These are phyloP conservation scores for Galago senegalensis DNA, from an alignment of 2,797 vertebrate genomes.

Conservation along the genomic window DNA sequence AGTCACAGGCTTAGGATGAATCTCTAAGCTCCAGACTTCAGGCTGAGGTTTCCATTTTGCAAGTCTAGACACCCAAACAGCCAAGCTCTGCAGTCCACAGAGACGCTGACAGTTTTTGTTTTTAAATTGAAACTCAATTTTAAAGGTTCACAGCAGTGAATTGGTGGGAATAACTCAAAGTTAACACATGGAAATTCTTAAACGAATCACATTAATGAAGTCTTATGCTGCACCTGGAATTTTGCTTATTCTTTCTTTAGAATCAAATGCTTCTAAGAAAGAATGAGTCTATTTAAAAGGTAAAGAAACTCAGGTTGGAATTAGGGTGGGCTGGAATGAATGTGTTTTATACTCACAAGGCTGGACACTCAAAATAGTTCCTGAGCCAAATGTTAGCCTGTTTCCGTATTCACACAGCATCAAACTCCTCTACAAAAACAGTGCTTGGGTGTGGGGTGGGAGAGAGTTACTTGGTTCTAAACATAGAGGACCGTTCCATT, in stretches of 20 bases:
- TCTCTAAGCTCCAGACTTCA: background rate
- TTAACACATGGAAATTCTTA: background rate
- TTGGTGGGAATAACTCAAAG: constrained; percentile 38
- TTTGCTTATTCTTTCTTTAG: constrained; percentile 31
- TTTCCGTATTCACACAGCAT: constrained; percentile 52
- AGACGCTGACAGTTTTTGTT: background rate
- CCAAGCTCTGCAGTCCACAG: background rate
- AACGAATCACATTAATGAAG: background rate
- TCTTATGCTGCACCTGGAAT: constrained; percentile 15
- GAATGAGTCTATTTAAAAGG: background rate
- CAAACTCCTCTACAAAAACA: constrained; percentile 74
- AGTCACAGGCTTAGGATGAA: constrained; percentile 18
- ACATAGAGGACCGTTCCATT: background rate
- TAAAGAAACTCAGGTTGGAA: background rate
- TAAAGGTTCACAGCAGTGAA: constrained; percentile 24
- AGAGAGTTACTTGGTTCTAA: background rate
- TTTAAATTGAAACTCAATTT: constrained; percentile 4
- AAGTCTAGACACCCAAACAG: constrained; percentile 20
- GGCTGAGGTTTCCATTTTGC: background rate
- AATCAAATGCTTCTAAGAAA: constrained; percentile 24
- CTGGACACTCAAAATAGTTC: constrained; percentile 74
- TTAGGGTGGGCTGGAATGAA: background rate
- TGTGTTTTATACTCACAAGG: constrained; percentile 76
- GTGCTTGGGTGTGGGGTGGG: background rate
- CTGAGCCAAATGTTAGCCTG: constrained; percentile 71